phyloP scores from a whole-genome alignment of 2,888 invertebrate species.

The Vanessa cardui region DNA sequence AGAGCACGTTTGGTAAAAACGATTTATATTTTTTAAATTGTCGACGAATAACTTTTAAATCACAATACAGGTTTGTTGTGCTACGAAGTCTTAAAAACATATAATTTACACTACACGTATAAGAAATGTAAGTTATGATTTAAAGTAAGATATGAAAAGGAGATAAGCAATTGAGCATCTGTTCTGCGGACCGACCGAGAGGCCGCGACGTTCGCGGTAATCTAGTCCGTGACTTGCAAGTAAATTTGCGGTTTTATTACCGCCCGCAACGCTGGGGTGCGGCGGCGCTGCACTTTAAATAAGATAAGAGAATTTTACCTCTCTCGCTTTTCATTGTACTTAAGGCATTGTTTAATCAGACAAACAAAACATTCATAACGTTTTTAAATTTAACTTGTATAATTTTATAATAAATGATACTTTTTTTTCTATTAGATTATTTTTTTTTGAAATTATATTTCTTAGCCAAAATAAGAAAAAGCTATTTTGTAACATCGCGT shows the following conservation, averaged over 20 bases:
- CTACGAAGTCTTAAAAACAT: no score
- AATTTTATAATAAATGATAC: background rate
- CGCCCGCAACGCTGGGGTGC: slow-evolving; percentile 38
- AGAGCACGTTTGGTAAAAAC: no score
- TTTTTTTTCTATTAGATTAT: background rate
- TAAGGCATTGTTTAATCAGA: slow-evolving; percentile 4
- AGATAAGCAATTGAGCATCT: slow-evolving; percentile 49
- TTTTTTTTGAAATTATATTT: background rate
- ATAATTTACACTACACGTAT: no score
- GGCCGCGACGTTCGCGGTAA: slow-evolving; percentile 70
- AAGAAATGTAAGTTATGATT: slow-evolving; percentile 19
- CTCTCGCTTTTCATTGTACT: slow-evolving; percentile 17
- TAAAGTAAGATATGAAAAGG: slow-evolving; percentile 40
- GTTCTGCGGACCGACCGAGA: slow-evolving; percentile 60
- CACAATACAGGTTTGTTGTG: no score
- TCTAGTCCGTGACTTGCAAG: slow-evolving; percentile 81
- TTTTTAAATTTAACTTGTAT: background rate
- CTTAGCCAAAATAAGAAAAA: no score
- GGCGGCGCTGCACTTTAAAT: slow-evolving; percentile 40
- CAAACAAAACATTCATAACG: background rate
- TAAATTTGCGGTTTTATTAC: slow-evolving; percentile 77
- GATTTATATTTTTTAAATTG: no score
- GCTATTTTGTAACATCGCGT: no score
- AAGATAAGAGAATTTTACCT: slow-evolving; percentile 29
- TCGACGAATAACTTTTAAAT: no score